Evolutionary conservation across 2,113 vertebrate species (phyloP).

Genomic region (Falcunculus frontatus): DNA sequence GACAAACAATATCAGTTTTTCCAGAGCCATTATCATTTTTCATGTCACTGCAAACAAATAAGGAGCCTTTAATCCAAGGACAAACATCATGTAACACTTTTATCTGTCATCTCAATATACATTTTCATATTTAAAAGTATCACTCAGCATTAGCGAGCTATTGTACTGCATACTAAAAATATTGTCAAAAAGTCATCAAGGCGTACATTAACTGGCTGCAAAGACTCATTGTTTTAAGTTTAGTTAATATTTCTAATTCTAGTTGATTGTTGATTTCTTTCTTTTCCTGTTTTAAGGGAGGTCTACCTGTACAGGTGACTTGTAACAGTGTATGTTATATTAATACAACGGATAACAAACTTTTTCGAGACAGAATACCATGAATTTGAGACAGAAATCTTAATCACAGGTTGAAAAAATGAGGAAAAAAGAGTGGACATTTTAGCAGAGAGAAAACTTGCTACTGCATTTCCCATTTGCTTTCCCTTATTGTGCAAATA

Average conservation of each 20-base stretch:
- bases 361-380: background rate
- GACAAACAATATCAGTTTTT: slow-evolving; percentile 41
- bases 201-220: background rate
- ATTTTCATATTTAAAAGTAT: slow-evolving; percentile 24
- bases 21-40: slow-evolving; percentile 31
- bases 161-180: background rate
- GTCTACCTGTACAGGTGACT: background rate
- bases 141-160: background rate
- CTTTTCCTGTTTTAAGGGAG: background rate
- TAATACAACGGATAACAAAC: background rate
- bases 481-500: background rate
- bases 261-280: background rate
- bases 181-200: background rate
- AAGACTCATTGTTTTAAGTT: background rate
- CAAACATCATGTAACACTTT: background rate
- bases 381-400: background rate
- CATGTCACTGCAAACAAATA: slow-evolving; percentile 49
- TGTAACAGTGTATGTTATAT: background rate
- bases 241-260: background rate
- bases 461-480: background rate
- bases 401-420: background rate
- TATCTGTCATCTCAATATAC: slow-evolving; percentile 5
- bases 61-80: slow-evolving; percentile 46
- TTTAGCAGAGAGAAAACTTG: background rate
- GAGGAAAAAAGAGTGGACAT: background rate